Evolutionary conservation across 2,888 invertebrate species (phyloP), one percentile per base, ranked within the genome.

Genomic region (Chorisops tibialis): DNA sequence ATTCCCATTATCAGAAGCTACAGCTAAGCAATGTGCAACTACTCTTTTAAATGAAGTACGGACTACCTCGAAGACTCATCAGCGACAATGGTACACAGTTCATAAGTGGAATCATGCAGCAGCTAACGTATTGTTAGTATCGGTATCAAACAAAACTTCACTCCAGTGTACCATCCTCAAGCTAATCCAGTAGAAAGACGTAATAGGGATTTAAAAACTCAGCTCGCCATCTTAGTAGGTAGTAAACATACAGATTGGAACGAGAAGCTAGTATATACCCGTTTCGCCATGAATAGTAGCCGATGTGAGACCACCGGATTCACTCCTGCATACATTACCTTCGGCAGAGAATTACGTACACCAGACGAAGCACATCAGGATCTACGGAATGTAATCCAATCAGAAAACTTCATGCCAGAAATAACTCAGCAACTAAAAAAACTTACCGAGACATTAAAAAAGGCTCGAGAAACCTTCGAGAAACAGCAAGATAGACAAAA

Each of bases 221-320:
- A 69, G 63, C 60, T 75, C 0, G 67, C 69, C 1, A 73, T 75
- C 4, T 59, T 70, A 3, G 69, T 71, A 0, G 67, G 68, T 1
- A 65, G 69, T 4, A 38, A 72, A 6, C 75, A 75, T 51, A 16
- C 47, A 1, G 24, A n/a, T 1, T 77, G 74, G 74, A 35, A 65
- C 2, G 67, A 70, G 0, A 66, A 70, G 3, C 56, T 78, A 2
- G 68, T 74, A 0, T 59, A 67, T 2, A 72, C 76, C 0, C 63
- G 76, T 0, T 79, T 76, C 54, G 73, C 75, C 0, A 73, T 77
- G 70, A 78, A 78, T 45, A 71, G 73, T 0, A 68, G 70, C 0
- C 39, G 24, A 5, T 70, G 71, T 38, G 64, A 68, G 41, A 64
- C 67, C 6, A 75, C 75, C 2, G 69, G 71, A 1, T 67, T 64